Evolutionary conservation across 2,113 vertebrate genomes (phyloP).

Genomic region (Rhadina sibilatrix): DNA sequence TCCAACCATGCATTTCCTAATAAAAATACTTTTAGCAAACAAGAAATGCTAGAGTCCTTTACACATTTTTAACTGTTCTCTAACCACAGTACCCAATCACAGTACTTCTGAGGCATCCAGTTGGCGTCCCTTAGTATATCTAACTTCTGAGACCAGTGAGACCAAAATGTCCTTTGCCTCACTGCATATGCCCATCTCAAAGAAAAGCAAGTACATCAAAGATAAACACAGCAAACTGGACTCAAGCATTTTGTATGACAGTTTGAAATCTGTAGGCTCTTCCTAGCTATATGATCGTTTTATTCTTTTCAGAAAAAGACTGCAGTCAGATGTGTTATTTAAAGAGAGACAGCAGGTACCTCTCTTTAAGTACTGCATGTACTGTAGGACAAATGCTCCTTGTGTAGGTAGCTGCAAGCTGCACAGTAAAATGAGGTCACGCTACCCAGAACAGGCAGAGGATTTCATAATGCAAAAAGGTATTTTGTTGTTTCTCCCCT

Average conservation of each 20-base stretch:
- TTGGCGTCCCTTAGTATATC: neutral
- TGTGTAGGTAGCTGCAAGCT: neutral
- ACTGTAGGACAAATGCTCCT: neutral
- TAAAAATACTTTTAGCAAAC: neutral
- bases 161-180: neutral
- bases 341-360: neutral
- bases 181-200: accelerated
- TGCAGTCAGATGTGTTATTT: neutral
- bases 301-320: neutral
- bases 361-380: neutral
- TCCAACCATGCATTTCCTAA: neutral
- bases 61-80: neutral
- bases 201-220: neutral
- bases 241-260: neutral
- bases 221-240: neutral
- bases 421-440: neutral
- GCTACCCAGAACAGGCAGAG: neutral
- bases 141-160: neutral
- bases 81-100: neutral
- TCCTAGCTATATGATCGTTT: neutral
- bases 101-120: neutral
- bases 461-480: neutral
- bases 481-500: neutral
- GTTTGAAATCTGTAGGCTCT: neutral
- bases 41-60: neutral